These are phyloP conservation scores for Hassar affinis DNA, from an alignment of 2,113 vertebrate genomes.

Conservation along the genomic window DNA sequence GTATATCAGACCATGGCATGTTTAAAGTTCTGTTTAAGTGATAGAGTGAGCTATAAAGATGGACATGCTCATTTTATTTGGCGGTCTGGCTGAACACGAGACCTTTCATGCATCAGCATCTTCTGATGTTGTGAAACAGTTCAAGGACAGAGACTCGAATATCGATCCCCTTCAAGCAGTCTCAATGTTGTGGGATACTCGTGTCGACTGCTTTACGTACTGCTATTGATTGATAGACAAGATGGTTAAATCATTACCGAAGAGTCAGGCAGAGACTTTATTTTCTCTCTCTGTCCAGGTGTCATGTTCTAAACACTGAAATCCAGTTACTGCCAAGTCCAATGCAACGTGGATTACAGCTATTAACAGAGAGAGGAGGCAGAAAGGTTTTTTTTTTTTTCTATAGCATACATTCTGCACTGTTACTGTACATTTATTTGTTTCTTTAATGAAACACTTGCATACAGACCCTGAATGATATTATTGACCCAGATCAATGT, in stretches of 20 bases:
- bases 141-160: conserved; percentile 65
- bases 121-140: conserved; percentile 53
- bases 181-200: conserved; percentile 67
- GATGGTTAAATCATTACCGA: conserved; percentile 60
- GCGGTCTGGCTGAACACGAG: not conserved
- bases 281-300: not conserved
- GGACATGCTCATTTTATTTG: conserved; percentile 14
- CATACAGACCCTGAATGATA: conserved; percentile 50
- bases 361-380: not conserved
- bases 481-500: conserved; percentile 56
- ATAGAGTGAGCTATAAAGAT: not conserved
- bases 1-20: not conserved
- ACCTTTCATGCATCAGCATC: conserved; percentile 50
- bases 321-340: conserved; percentile 37
- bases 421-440: conserved; percentile 38
- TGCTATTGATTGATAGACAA: conserved; percentile 63
- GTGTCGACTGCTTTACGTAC: conserved; percentile 63
- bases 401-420: not conserved
- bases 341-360: conserved; percentile 33
- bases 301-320: conserved; percentile 14
- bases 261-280: conserved; percentile 40
- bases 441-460: conserved; percentile 3
- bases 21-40: not conserved
- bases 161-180: conserved; percentile 68
- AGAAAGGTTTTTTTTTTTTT: not conserved